Evolutionary conservation across 2,797 vertebrate species (phyloP).

Genomic region (Scyliorhinus canicula): DNA sequence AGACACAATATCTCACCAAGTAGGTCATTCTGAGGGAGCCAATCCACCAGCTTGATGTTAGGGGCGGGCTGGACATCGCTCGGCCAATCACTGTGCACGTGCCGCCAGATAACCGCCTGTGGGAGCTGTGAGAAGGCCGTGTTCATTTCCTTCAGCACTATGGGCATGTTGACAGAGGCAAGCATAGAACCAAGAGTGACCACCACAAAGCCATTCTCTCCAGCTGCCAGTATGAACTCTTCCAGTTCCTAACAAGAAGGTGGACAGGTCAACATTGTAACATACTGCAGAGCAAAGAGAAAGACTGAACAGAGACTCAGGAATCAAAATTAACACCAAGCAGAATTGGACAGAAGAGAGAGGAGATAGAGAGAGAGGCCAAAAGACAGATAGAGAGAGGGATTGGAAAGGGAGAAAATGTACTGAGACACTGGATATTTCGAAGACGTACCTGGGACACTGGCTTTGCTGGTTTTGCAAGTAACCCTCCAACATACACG

Average conservation of each 20-base stretch:
- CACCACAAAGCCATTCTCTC: constrained; percentile 55
- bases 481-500: constrained; percentile 58
- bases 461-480: constrained; percentile 54
- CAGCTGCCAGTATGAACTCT: constrained; percentile 51
- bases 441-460: constrained; percentile 51
- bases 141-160: constrained; percentile 53
- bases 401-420: background rate
- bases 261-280: background rate
- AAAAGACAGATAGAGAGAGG: background rate
- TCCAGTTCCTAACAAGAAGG: constrained; percentile 52
- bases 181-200: constrained; percentile 57
- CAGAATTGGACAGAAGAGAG: background rate
- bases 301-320: background rate
- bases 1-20: constrained; percentile 46
- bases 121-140: constrained; percentile 52
- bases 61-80: constrained; percentile 49
- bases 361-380: background rate
- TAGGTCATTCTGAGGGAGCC: constrained; percentile 56
- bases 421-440: background rate
- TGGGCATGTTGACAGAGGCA: constrained; percentile 45
- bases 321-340: background rate
- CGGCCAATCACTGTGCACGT: constrained; percentile 49
- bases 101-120: constrained; percentile 60
- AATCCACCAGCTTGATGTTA: constrained; percentile 54
- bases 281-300: background rate